Evolutionary conservation across 2,797 vertebrate genomes (phyloP).

Genomic region (Lutjanus argentimaculatus): DNA sequence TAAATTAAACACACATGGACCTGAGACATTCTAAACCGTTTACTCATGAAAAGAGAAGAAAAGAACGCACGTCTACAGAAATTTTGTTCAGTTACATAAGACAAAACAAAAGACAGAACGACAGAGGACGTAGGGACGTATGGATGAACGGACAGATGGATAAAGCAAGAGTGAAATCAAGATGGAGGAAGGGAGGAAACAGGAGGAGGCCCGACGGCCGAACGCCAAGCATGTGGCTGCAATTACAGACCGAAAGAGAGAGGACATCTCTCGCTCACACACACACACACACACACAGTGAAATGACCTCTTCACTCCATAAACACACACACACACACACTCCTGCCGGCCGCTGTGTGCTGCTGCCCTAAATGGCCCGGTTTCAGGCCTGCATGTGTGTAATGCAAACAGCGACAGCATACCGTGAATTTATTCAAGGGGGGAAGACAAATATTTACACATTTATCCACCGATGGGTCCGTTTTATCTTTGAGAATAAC

Average conservation of each 20-base stretch:
- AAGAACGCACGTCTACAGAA: neutral
- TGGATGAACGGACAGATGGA: neutral
- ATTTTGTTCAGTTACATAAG: neutral
- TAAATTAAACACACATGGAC: conserved; percentile 13
- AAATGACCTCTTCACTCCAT: conserved; percentile 44
- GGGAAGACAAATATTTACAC: conserved; percentile 71
- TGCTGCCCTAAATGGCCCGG: conserved; percentile 46
- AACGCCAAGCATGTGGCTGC: conserved; percentile 69
- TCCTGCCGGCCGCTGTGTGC: conserved; percentile 5
- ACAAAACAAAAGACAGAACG: neutral
- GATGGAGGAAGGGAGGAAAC: conserved; percentile 44
- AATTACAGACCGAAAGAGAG: conserved; percentile 65
- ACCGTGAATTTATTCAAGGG: conserved; percentile 38
- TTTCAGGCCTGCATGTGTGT: conserved; percentile 15
- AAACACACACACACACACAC: conserved; percentile 42
- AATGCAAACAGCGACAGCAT: conserved; percentile 40
- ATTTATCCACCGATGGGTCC: conserved; percentile 19
- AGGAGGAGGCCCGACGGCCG: conserved; percentile 24
- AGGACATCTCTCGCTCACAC: neutral
- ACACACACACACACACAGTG: conserved; percentile 5
- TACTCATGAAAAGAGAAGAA: too few species aligned
- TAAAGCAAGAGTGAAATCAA: conserved; percentile 53
- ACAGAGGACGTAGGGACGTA: neutral
- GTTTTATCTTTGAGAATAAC: conserved; percentile 1
- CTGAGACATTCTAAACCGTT: neutral